Base-by-base conservation (phyloP, 64 coral and sea anemone genomes). In the Pocillopora damicornis region DNA sequence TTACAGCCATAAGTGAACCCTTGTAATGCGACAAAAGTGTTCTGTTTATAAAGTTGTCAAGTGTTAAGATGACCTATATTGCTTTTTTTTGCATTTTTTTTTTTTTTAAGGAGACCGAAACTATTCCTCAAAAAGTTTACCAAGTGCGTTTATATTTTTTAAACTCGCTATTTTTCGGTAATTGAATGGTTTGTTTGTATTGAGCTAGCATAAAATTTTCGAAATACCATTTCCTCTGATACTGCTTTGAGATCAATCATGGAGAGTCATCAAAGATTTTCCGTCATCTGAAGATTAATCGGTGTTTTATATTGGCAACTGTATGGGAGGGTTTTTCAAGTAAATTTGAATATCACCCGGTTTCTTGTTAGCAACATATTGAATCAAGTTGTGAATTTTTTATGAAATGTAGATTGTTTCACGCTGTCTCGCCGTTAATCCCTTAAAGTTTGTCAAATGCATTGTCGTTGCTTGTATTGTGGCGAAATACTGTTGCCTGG, bases 241-340 rank as follows among this genome's bases (percentile, higher is more conserved):
- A 37, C 57, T 23, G 58, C 63, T 68, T 72, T 37, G 12, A 51
- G 13, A 73, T 63, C 63, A 85, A 73, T 72, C 58, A 85, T 85
- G 38, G 58, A 85, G 72, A 85, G 45, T 20, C 81, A 85, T 85
- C 37, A 85, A 58, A 20, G 81, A 14, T 83, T 58, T 85, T 85
- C 81, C 81, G 81, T 58, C 65, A 71, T 11, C 23, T 15, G 18
- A 85, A 85, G 81, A 85, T 85, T 85, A 58, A 85, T 85, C 20
- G 38, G 18, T 15, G 11, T 26, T 57, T 59, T 38, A 71, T 67
- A 58, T 13, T 20, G 81, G 72, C 81, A 58, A 85, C 37, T 71
- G 80, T 37, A 18, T 68, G 20, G 9, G 63, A 66, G 80, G 25
- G 80, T 83, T 38, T 68, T 63, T 12, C 23, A 63, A 17, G 67